Base-by-base conservation (phyloP, 2,888 invertebrate genomes). In the Pammene fasciana region DNA sequence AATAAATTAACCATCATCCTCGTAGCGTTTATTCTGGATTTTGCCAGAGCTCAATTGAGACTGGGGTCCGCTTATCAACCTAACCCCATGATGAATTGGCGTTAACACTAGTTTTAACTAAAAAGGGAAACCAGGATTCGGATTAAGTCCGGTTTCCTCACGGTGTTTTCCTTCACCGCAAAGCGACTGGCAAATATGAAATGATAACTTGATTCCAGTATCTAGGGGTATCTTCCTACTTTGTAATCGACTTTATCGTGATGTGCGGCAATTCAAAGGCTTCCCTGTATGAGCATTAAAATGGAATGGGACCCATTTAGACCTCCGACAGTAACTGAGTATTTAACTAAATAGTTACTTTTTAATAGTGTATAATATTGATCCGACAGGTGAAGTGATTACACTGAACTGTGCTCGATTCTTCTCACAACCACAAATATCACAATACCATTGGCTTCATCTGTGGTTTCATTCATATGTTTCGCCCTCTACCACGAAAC, bases 401-500 rank as follows among this genome's bases (percentile, higher is more conserved):
- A 70, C 11, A 48, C 66, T 45, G 66, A 68, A 65, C 67, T 70
- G 68, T 64, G 66, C 48, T 45, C 38, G 54, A 59, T 54, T 64
- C 65, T 60, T 55, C 57, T 65, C 57, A 68, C 26, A 26, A 26
- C n/a, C n/a, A n/a, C n/a, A n/a, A n/a, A n/a, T n/a, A n/a, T 26
- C 26, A 26, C 60, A 62, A 46, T 48, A 55, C 59, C 65, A 57
- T 59, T 45, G 56, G 38, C 1, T 50, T 52, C 38, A 38, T 61
- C 13, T 26, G 16, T n/a, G 48, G 64, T n/a, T 68, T 18, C 67
- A 70, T 70, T 73, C 66, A 73, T 73, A 70, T 67, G 18, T 16
- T 4, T 41, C 57, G 43, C 59, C 50, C 61, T 10, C 36, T 57
- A 55, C 45, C 43, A 67, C 64, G 16, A 26, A 52, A 60, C 34